A percentile compares a stretch with the other conserved stretches of the same genome.
Conservation (phyloP, 2,888 invertebrate species). For the Acanthosepion lycidas region DNA sequence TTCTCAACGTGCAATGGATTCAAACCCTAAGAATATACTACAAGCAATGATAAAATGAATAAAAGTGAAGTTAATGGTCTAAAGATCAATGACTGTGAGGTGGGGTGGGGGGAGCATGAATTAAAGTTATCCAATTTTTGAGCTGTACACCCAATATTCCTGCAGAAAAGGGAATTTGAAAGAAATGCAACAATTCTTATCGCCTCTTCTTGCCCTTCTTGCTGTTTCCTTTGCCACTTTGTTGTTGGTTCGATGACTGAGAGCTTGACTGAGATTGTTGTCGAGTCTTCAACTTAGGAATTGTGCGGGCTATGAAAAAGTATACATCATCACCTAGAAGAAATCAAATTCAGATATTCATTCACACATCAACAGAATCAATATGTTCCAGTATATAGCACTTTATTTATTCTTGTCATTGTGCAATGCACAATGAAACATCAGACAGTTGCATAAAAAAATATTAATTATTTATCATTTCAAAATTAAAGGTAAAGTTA, state of each 20-base stretch:
- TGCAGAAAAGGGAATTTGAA: background rate
- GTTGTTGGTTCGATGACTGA: constrained; percentile 56
- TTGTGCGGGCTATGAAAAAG: constrained; percentile 85
- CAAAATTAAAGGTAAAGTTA: no score
- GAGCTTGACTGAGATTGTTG: constrained; percentile 56
- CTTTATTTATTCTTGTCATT: no score
- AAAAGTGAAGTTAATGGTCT: no score
- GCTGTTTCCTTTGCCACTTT: constrained; percentile 60
- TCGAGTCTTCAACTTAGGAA: constrained; percentile 87
- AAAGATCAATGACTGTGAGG: background rate
- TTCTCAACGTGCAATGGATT: no score
- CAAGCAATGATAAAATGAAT: no score
- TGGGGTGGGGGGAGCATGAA: background rate
- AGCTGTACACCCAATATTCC: background rate
- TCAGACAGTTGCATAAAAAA: no score
- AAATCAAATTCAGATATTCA: background rate
- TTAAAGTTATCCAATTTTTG: background rate
- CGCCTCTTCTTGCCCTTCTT: constrained; percentile 66
- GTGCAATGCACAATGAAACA: no score
- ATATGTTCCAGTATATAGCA: background rate
- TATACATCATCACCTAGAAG: constrained; percentile 83
- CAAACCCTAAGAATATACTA: no score
- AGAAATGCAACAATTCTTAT: constrained; percentile 48
- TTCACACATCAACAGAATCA: background rate
- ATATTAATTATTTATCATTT: no score